Conservation (phyloP, 1,140 invertebrate genomes). For the Drosophila arawakana region DNA sequence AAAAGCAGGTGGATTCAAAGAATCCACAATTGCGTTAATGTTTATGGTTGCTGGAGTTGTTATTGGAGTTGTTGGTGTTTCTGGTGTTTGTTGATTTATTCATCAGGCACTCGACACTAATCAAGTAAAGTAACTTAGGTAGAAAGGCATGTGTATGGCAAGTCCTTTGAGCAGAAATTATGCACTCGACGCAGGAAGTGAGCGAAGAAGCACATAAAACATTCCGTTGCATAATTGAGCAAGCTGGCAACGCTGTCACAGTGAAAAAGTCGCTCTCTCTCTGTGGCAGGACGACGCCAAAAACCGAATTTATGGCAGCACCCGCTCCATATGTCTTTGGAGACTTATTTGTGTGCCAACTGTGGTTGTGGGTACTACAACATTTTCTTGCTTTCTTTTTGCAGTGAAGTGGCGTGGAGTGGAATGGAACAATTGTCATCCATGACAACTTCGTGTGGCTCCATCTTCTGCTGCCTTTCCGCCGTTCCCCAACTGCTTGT, state of each 20-base stretch:
- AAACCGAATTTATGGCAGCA: conserved; percentile 74
- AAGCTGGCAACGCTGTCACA: conserved; percentile 46
- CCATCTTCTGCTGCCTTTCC: background rate
- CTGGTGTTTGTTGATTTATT: conserved; percentile 61
- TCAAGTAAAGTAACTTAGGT: conserved; percentile 68
- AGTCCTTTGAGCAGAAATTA: conserved; percentile 47
- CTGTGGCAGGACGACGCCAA: conserved; percentile 36
- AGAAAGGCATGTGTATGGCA: background rate
- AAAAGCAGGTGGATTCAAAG: conserved; percentile 23
- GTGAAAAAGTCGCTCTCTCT: background rate
- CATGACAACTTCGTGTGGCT: conserved; percentile 56
- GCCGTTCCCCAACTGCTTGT: background rate
- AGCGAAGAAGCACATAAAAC: conserved; percentile 61
- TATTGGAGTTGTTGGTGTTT: background rate
- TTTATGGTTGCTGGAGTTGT: conserved; percentile 7
- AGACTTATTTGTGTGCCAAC: conserved; percentile 65
- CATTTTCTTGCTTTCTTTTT: background rate
- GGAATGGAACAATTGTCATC: conserved; percentile 63
- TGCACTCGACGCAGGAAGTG: conserved; percentile 48
- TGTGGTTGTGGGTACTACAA: background rate
- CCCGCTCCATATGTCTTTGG: conserved; percentile 73
- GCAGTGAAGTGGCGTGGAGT: no score
- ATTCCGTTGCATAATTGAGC: conserved; percentile 78
- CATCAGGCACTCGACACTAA: conserved; percentile 76
- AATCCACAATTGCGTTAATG: conserved; percentile 57